A percentile compares a stretch with the other conserved stretches of the same genome.
phyloP scores from a whole-genome alignment of 92 coral and sea anemone species.

The Scolanthus callimorphus region DNA sequence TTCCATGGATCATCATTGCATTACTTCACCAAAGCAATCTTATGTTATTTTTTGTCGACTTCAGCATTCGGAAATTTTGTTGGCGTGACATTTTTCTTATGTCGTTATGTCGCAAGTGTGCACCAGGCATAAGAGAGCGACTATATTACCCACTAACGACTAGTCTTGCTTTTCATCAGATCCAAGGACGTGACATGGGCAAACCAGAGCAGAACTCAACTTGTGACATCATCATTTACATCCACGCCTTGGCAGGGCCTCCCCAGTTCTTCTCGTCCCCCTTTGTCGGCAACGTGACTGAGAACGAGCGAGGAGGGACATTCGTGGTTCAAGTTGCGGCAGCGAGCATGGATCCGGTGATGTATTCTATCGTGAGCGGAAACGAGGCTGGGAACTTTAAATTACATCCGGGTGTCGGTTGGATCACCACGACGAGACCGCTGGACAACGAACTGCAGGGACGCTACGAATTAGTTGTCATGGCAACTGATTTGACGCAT shows the following conservation, averaged over 20 bases:
- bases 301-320: constrained; percentile 58
- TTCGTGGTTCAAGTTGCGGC: constrained; percentile 55
- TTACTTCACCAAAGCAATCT: no score
- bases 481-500: constrained; percentile 78
- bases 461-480: constrained; percentile 62
- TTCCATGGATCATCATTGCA: no score
- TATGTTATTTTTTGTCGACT: no score
- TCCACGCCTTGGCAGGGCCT: constrained; percentile 68
- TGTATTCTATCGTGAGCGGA: constrained; percentile 60
- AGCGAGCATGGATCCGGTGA: constrained; percentile 74
- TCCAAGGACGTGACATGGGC: constrained; percentile 83
- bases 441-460: constrained; percentile 74
- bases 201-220: constrained; percentile 51
- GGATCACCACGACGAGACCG: constrained; percentile 48
- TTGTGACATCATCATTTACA: constrained; percentile 38
- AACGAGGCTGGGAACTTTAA: constrained; percentile 55
- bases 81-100: no score
- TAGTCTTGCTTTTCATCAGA: no score
- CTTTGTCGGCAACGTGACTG: constrained; percentile 47
- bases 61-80: no score
- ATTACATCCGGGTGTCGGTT: constrained; percentile 66
- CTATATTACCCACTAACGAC: no score
- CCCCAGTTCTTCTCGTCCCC: constrained; percentile 70
- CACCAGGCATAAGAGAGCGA: no score
- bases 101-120: no score